Base-by-base conservation (phyloP, 2,888 invertebrate genomes). In the Rhagonycha lutea region DNA sequence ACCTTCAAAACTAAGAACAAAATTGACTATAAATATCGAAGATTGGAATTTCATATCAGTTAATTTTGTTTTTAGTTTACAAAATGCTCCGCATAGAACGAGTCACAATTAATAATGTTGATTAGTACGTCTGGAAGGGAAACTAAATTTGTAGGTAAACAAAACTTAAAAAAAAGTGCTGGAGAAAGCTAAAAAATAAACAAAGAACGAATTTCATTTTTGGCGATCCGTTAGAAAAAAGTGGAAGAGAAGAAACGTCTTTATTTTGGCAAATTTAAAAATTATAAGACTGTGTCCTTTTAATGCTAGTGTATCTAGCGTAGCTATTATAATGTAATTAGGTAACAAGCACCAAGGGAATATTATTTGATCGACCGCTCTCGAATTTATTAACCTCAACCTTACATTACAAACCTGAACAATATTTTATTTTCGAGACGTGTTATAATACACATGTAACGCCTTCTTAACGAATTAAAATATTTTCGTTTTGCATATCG, bases 401-500 rank as follows among this genome's bases (percentile, higher is more conserved):
- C 78, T 73, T 74, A 69, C 75, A 70, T 74, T 75, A 72, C 74
- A 79, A 82, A 82, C 79, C 81, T 80, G 83, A 83, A 83, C 84
- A 83, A 86, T 86, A 86, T 85, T 85, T 86, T 85, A 85, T 84
- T 81, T 80, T 81, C 63, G 26, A 79, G 84, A 83, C 85, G 84
- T 83, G 83, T 84, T 85, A 84, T 85, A 84, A 83, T 82, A 83
- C 83, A 82, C 81, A 83, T 82, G 86, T 83, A 81, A 86, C 86
- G 86, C 86, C 86, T 76, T 83, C 83, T 83, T 83, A 82, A 83
- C 83, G 85, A 85, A 86, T 86, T 86, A 86, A 86, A 85, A 85
- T 86, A 85, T 85, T 84, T 83, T 83, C 83, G 85, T 85, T 86
- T 86, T 85, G 86, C 86, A 86, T 86, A 86, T 47, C 83, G 78